Evolutionary conservation across 2,797 vertebrate genomes (phyloP).

Genomic region (Gephyroberyx darwinii): DNA sequence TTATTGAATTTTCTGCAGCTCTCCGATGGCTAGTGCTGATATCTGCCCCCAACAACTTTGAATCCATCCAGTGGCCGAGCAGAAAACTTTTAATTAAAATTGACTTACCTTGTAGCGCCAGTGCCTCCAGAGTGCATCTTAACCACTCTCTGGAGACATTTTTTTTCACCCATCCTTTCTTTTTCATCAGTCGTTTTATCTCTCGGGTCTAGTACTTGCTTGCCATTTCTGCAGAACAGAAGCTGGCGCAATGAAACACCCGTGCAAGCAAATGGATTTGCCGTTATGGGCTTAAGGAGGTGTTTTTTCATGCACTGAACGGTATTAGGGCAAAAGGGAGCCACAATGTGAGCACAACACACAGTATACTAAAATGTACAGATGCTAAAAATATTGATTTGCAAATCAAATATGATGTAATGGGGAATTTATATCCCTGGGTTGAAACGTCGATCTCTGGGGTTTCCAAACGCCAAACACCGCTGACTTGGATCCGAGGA

Average conservation of each 20-base stretch:
- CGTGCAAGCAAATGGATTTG: background rate
- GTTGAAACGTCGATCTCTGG: background rate
- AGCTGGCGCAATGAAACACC: no score
- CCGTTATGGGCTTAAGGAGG: background rate
- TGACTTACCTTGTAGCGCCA: constrained; percentile 39
- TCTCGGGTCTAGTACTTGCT: constrained; percentile 22
- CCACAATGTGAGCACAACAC: background rate
- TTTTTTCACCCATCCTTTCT: constrained; percentile 52
- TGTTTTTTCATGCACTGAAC: background rate
- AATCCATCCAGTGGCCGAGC: constrained; percentile 31
- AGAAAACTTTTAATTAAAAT: constrained; percentile 63
- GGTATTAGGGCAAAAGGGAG: background rate
- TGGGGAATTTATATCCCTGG: background rate
- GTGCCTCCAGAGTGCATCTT: constrained; percentile 33
- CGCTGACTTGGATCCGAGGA: background rate
- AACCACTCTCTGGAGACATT: constrained; percentile 38
- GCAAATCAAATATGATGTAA: background rate
- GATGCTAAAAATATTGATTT: background rate
- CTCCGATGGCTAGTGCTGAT: constrained; percentile 15
- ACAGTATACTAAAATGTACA: no score
- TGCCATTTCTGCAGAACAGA: background rate
- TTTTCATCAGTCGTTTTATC: constrained; percentile 55
- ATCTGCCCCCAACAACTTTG: constrained; percentile 29
- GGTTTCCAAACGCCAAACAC: constrained; percentile 3
- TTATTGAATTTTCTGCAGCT: constrained; percentile 28